These are phyloP conservation scores for Oreochromis aureus DNA, from an alignment of 2,113 vertebrate genomes.

Conservation along the genomic window DNA sequence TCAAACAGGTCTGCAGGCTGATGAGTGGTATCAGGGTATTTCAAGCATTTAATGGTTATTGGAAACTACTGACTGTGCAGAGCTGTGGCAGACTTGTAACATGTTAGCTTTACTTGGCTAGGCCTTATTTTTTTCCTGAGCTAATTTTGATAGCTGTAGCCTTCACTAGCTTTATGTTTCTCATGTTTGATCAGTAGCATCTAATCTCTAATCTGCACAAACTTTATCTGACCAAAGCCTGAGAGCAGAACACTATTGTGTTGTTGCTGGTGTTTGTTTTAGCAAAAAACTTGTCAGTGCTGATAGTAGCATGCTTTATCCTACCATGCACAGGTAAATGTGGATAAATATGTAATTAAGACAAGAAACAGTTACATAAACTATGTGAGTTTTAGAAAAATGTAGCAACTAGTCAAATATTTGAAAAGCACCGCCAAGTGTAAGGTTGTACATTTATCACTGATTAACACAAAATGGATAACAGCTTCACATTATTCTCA, in stretches of 20 bases:
- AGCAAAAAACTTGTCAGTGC: rapidly evolving
- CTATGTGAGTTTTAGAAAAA: neutral
- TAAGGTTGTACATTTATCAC: neutral
- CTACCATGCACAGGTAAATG: rapidly evolving
- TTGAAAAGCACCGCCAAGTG: neutral
- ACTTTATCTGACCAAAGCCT: neutral
- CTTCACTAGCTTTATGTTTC: neutral
- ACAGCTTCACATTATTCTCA: neutral
- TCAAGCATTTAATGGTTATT: neutral
- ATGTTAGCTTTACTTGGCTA: neutral
- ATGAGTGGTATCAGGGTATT: neutral
- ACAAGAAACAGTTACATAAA: neutral
- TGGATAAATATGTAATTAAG: neutral
- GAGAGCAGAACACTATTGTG: neutral
- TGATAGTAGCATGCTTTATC: neutral
- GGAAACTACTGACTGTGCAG: neutral
- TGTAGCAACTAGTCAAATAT: neutral
- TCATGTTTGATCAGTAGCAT: neutral
- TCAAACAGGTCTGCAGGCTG: neutral
- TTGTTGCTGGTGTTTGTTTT: neutral
- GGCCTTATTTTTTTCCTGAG: neutral
- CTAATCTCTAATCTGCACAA: neutral
- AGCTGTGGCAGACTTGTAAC: neutral
- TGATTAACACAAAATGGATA: neutral
- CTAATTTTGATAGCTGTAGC: neutral